These are phyloP conservation scores for Stenodera caucasica DNA, from an alignment of 2,888 invertebrate genomes.

Conservation along the genomic window DNA sequence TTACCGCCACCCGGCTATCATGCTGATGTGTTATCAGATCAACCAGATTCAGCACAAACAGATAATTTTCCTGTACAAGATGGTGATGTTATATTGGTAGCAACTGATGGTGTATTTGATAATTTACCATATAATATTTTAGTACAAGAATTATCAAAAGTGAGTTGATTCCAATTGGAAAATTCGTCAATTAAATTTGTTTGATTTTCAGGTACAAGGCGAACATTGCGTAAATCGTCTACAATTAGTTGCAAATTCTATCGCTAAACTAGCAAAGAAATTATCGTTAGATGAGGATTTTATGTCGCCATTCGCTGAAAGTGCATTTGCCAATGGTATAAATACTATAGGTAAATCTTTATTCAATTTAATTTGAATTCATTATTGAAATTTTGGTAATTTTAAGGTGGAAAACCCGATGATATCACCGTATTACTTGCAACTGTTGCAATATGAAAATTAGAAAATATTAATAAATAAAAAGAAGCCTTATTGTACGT, in stretches of 20 bases:
- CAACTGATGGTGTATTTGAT: constrained; percentile 98
- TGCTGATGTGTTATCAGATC: constrained; percentile 86
- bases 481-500: neutral
- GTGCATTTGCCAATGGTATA: constrained; percentile 91
- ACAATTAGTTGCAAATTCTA: constrained; percentile 90
- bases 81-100: constrained; percentile 92
- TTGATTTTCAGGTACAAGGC: constrained; percentile 60
- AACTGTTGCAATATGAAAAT: constrained; percentile 77
- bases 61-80: constrained; percentile 86
- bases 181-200: constrained; percentile 22
- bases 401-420: constrained; percentile 93
- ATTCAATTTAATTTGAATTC: neutral
- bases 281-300: constrained; percentile 93
- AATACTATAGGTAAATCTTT: constrained; percentile 78
- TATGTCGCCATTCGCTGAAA: constrained; percentile 93
- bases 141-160: constrained; percentile 79
- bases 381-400: neutral
- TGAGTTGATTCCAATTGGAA: too few relatives aligned
- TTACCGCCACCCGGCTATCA: constrained; percentile 90
- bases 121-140: constrained; percentile 92
- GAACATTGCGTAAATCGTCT: constrained; percentile 73
- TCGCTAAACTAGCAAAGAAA: constrained; percentile 93
- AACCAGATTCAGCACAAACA: constrained; percentile 90
- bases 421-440: constrained; percentile 97
- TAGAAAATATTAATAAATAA: neutral